Evolutionary conservation across 2,797 vertebrate species (phyloP), one percentile per base, ranked within the genome.

Genomic region (Apodemus agrarius): DNA sequence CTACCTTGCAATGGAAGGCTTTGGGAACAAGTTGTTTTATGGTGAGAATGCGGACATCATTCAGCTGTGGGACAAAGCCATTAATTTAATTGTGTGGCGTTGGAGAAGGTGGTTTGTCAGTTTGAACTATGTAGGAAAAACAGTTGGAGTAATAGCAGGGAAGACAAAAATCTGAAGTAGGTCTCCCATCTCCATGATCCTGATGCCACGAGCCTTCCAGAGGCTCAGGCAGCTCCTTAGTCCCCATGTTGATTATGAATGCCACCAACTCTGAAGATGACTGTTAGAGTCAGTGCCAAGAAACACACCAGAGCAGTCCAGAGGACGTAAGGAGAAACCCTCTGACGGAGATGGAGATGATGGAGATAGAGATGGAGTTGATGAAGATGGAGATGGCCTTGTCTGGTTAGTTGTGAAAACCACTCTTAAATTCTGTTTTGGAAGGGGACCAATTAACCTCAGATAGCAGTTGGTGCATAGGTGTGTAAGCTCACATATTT

Each of bases 391-490:
- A 76, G 40, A 21, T 74, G 85, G 75, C 86, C 43, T 40, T 88
- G 0, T 75, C 54, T 91, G 57, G 61, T 96, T 92, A 88, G 78
- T 69, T 95, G 14, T 34, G 11, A 94, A 98, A 89, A 76, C 11
- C 59, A 40, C 63, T 93, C 91, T 67, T 65, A 43, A 34, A 37
- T 40, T 92, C 31, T 96, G 4, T 85, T 96, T 96, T 93, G 59
- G 80, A 96, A 93, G 8, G 46, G 80, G 75, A 14, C 57, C 87
- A 81, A 84, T 96, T 89, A 92, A 94, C 80, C 59, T 94, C 22
- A 87, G 49, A 57, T 90, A 83, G 76, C 78, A 84, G 74, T 78
- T 94, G 12, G 87, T 78, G 74, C 0, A 34, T 61, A 31, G n/a
- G 76, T 76, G 59, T 1, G 0, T 80, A 26, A 86, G 88, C 89